Conservation (phyloP, 2,113 vertebrate genomes). For the Nipponia nippon region DNA sequence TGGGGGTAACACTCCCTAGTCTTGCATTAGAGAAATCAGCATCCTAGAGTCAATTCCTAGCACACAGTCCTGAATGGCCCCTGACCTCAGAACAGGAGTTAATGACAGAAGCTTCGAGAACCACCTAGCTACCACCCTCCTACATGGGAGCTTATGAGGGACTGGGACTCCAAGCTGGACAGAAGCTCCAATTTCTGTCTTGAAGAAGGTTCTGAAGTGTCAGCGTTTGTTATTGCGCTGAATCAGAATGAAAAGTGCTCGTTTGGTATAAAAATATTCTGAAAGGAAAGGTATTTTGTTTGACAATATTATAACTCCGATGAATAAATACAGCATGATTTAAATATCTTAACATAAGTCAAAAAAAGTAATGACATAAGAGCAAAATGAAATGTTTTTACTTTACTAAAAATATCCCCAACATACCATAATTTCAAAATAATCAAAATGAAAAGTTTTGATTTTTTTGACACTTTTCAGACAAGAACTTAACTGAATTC, state of each 20-base stretch:
- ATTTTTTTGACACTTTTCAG: not conserved
- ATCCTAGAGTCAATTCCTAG: not conserved
- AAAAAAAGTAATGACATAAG: not conserved
- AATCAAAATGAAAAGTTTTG: not conserved
- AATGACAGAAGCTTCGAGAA: not conserved
- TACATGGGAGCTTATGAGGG: accelerated
- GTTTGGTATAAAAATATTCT: not conserved
- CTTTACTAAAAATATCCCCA: not conserved
- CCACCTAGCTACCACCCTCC: accelerated
- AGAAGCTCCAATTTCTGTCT: not conserved
- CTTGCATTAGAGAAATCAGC: not conserved
- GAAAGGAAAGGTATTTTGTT: not conserved
- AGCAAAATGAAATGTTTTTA: not conserved
- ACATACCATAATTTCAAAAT: not conserved
- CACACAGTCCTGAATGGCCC: not conserved
- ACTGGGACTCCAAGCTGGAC: not conserved
- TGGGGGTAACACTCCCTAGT: not conserved
- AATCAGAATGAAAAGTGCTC: not conserved
- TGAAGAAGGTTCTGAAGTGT: not conserved
- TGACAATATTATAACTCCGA: not conserved
- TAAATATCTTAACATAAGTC: not conserved
- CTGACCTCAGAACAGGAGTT: not conserved
- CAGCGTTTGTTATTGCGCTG: not conserved
- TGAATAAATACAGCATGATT: not conserved
- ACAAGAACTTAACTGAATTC: not conserved